phyloP scores from a whole-genome alignment of 2,888 invertebrate genomes.

The Eubasilissa splendida region DNA sequence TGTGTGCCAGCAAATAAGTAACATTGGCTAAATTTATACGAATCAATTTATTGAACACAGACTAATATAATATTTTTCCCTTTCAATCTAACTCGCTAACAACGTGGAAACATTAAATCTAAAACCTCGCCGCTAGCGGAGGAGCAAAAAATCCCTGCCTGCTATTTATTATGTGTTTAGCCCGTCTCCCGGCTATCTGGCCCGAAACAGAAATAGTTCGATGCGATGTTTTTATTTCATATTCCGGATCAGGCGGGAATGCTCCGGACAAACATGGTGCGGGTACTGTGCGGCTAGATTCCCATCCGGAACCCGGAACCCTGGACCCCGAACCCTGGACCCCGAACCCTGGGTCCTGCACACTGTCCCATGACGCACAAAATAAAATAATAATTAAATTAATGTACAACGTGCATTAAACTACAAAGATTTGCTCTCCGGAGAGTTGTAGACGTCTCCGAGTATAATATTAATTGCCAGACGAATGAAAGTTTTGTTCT shows the following conservation, averaged over 20 bases:
- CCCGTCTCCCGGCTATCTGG: slow-evolving; percentile 34
- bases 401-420: no score
- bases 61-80: no score
- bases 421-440: no score
- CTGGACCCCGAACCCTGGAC: background rate
- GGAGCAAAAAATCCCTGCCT: slow-evolving; percentile 37
- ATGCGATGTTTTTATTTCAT: slow-evolving; percentile 30
- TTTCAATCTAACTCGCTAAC: background rate
- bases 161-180: slow-evolving; percentile 51
- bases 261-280: background rate
- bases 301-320: background rate
- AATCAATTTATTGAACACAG: no score
- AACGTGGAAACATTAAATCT: background rate
- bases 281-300: background rate
- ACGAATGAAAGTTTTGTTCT: no score
- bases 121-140: background rate
- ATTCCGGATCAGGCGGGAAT: slow-evolving; percentile 5
- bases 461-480: no score
- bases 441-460: no score
- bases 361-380: background rate
- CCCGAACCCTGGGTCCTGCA: background rate
- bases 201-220: slow-evolving; percentile 41
- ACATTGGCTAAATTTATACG: no score
- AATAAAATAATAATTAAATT: no score
- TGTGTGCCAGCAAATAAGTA: no score